A percentile compares a stretch with the other conserved stretches of the same genome.
phyloP scores from a whole-genome alignment of 2,113 vertebrate genomes.

The Periophthalmodon schlosseri region DNA sequence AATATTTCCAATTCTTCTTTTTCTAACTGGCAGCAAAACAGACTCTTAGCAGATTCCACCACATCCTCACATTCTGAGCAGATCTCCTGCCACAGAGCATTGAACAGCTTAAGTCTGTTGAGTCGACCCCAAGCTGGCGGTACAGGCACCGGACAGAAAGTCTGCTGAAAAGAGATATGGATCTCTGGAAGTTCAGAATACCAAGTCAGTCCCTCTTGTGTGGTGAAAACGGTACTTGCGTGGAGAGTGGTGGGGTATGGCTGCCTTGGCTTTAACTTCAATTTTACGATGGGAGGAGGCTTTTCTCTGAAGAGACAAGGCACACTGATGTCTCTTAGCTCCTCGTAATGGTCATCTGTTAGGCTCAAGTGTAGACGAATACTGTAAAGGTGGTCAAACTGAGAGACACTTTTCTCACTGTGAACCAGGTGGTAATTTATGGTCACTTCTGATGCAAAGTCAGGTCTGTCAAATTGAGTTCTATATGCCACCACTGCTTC shows the following conservation, averaged over 20 bases:
- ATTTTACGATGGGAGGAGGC: slow-evolving; percentile 54
- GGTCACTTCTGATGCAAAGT: slow-evolving; percentile 65
- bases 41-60: slow-evolving; percentile 62
- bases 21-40: slow-evolving; percentile 78
- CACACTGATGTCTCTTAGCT: slow-evolving; percentile 75
- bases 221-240: slow-evolving; percentile 78
- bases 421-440: slow-evolving; percentile 74
- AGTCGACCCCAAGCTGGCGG: slow-evolving; percentile 34
- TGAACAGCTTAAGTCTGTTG: slow-evolving; percentile 66
- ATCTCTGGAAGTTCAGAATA: slow-evolving; percentile 75
- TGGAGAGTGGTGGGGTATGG: slow-evolving; percentile 76
- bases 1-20: slow-evolving; percentile 58
- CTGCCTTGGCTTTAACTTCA: slow-evolving; percentile 76
- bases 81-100: slow-evolving; percentile 77
- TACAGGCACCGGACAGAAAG: slow-evolving; percentile 76
- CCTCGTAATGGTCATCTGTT: slow-evolving; percentile 71
- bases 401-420: slow-evolving; percentile 24
- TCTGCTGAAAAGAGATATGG: slow-evolving; percentile 74
- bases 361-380: slow-evolving; percentile 81
- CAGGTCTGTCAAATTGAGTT: slow-evolving; percentile 59
- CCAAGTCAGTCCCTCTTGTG: slow-evolving; percentile 77
- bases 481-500: slow-evolving; percentile 59
- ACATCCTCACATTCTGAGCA: slow-evolving; percentile 18
- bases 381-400: slow-evolving; percentile 78
- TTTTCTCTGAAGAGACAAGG: slow-evolving; percentile 75